Evolutionary conservation across 2,888 invertebrate species (phyloP).

Genomic region (Endomychus coccineus): DNA sequence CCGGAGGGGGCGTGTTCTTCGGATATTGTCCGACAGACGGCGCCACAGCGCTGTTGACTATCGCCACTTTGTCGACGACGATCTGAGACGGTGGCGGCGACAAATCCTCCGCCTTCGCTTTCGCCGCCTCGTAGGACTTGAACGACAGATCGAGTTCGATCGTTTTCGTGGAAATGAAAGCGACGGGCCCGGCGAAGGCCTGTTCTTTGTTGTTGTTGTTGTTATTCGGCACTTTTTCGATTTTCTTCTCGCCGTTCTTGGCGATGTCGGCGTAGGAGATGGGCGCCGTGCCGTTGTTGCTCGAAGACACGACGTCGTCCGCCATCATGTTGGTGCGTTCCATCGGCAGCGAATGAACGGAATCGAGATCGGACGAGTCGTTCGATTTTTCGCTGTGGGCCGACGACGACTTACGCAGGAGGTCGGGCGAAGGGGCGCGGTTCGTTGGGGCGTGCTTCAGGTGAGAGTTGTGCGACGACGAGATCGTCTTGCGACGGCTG

Average conservation of each 20-base stretch:
- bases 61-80: slow-evolving; percentile 8
- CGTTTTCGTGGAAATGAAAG: no score
- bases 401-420: slow-evolving; percentile 58
- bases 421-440: slow-evolving; percentile 25
- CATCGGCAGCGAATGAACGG: slow-evolving; percentile 76
- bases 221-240: slow-evolving; percentile 18
- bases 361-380: slow-evolving; percentile 77
- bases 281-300: slow-evolving; percentile 24
- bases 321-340: slow-evolving; percentile 33
- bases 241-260: slow-evolving; percentile 34
- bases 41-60: no score
- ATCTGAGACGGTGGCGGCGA: slow-evolving; percentile 6
- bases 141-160: neutral
- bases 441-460: slow-evolving; percentile 27
- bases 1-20: slow-evolving; percentile 22
- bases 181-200: neutral
- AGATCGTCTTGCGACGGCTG: slow-evolving; percentile 21
- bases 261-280: slow-evolving; percentile 78
- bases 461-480: slow-evolving; percentile 12
- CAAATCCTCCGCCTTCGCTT: slow-evolving; percentile 21
- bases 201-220: slow-evolving; percentile 12
- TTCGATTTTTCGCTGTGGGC: slow-evolving; percentile 76
- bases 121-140: neutral
- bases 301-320: slow-evolving; percentile 7
- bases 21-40: no score